A percentile compares a stretch with the other conserved stretches of the same genome.
These are phyloP conservation scores for Engystomops pustulosus DNA, from an alignment of 2,113 vertebrate species.

Conservation along the genomic window DNA sequence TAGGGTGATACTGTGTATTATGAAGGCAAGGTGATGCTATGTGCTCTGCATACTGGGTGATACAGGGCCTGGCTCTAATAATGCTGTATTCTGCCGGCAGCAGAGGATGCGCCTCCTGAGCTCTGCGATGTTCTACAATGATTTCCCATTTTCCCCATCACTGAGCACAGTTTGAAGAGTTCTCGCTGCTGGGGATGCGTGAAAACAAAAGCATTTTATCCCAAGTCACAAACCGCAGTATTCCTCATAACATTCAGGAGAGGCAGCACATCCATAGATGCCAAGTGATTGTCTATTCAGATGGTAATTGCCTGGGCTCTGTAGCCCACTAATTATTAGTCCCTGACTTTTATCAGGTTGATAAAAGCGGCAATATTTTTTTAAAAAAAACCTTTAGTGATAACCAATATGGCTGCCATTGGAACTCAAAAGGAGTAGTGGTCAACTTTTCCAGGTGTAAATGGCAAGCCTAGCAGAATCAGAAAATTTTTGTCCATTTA, in stretches of 20 bases:
- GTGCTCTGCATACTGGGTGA: background rate
- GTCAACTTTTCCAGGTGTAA: background rate
- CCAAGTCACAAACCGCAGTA: background rate
- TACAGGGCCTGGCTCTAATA: background rate
- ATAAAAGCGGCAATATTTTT: background rate
- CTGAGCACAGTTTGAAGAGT: conserved; percentile 33
- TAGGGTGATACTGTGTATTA: background rate
- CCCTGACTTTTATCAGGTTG: background rate
- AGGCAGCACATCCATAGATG: background rate
- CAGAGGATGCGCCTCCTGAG: background rate
- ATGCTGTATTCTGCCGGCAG: background rate
- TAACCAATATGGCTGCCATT: background rate
- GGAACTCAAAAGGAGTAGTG: no score
- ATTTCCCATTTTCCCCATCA: conserved; percentile 46
- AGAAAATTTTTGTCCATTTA: no score
- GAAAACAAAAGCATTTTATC: conserved; percentile 42
- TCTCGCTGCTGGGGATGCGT: conserved; percentile 24
- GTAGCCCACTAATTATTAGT: background rate
- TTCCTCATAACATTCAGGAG: background rate
- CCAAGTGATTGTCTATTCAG: no score
- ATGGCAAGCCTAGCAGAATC: no score
- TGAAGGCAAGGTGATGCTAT: background rate
- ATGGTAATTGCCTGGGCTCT: background rate
- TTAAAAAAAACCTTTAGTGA: background rate
- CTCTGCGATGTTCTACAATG: conserved; percentile 46